Percentiles rank a stretch among this genome's conserved stretches.
Conservation (phyloP, 92 coral and sea anemone species). For the Scolanthus callimorphus region DNA sequence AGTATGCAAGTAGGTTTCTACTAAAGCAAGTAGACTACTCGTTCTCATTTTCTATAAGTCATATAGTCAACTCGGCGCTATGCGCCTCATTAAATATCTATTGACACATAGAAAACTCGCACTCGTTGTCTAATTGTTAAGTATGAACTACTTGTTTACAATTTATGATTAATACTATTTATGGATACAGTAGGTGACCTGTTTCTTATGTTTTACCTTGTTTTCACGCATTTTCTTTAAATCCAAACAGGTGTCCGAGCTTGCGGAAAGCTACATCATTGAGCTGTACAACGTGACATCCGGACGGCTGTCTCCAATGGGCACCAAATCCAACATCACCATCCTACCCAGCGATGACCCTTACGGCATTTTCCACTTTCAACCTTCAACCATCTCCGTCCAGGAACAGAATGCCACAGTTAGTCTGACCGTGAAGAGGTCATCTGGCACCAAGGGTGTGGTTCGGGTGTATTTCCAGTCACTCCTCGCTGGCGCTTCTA, state of each 20-base stretch:
- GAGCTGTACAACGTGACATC: conserved; percentile 70
- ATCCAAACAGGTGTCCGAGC: conserved; percentile 70
- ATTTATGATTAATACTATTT: no score
- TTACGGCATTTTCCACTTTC: conserved; percentile 79
- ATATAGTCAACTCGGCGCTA: no score
- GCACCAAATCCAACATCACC: conserved; percentile 76
- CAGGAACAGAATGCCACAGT: conserved; percentile 59
- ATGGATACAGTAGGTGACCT: no score
- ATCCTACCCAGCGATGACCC: conserved; percentile 92
- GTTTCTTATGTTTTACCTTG: no score
- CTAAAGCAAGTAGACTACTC: no score
- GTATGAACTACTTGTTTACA: no score
- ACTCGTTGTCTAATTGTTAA: no score
- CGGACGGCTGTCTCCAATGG: conserved; percentile 73
- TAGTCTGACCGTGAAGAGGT: conserved; percentile 45
- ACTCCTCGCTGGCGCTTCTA: conserved; percentile 17
- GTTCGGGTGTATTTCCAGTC: conserved; percentile 74
- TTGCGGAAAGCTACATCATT: conserved; percentile 76
- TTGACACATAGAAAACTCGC: no score
- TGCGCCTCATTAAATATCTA: no score
- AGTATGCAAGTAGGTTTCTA: no score
- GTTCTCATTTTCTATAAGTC: no score
- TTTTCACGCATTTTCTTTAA: no score
- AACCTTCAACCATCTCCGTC: conserved; percentile 41
- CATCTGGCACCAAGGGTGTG: conserved; percentile 62